phyloP scores from a whole-genome alignment of 2,888 invertebrate species.

The Zelleria hepariella region DNA sequence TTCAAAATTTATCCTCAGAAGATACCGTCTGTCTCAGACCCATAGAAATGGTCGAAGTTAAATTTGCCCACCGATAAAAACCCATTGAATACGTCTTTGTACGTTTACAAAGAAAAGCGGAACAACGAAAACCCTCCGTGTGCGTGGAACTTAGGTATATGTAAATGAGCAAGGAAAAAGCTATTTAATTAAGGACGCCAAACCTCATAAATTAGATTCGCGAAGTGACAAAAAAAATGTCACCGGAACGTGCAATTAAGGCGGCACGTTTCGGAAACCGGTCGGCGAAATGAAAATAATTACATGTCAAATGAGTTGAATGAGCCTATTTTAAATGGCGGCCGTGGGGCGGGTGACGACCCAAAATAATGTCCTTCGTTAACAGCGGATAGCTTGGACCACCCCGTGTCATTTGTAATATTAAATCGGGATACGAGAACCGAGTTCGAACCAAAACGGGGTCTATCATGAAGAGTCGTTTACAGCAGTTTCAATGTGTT shows the following conservation, averaged over 20 bases:
- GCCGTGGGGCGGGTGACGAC: conserved; percentile 21
- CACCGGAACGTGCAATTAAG: conserved; percentile 15
- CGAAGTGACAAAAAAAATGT: conserved; percentile 38
- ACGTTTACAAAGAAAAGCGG: no score
- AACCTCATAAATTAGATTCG: conserved; percentile 39
- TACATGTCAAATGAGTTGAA: conserved; percentile 56
- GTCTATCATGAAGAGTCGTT: no score
- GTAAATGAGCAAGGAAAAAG: conserved; percentile 18
- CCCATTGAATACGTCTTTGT: no score
- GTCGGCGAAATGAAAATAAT: conserved; percentile 52
- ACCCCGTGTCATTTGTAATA: not conserved
- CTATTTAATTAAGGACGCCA: conserved; percentile 39
- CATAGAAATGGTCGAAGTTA: no score
- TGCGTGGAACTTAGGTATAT: not conserved
- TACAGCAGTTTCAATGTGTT: no score
- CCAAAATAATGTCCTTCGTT: conserved; percentile 26
- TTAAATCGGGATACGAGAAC: not conserved
- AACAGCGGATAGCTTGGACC: not conserved
- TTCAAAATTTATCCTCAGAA: no score
- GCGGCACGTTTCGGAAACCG: conserved; percentile 36
- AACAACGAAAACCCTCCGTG: not conserved
- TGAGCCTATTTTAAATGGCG: conserved; percentile 49
- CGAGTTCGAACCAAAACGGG: no score
- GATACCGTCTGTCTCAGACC: no score
- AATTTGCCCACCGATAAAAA: no score